Conservation (phyloP, 2,888 invertebrate genomes). For the Papilio demoleus region DNA sequence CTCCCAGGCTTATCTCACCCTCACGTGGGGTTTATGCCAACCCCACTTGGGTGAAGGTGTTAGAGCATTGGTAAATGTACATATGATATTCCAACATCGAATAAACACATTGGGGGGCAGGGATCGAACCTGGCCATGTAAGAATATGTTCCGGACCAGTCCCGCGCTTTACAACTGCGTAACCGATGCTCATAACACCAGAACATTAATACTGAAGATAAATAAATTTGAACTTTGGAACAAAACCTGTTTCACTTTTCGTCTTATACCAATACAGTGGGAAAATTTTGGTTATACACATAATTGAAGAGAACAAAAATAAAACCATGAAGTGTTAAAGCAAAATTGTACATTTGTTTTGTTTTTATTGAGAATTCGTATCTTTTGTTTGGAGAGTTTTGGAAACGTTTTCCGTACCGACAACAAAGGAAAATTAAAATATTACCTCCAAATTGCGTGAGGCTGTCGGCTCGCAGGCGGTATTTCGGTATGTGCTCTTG, state of each 20-base stretch:
- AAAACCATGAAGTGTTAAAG: neutral
- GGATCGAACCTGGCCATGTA: too few species aligned
- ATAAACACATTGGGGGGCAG: too few species aligned
- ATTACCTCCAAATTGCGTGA: slow-evolving; percentile 95
- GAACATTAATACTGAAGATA: too few species aligned
- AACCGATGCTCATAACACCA: too few species aligned
- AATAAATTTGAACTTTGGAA: too few species aligned
- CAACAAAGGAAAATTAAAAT: slow-evolving; percentile 51
- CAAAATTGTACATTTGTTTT: neutral
- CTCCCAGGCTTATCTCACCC: too few species aligned
- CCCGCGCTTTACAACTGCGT: too few species aligned
- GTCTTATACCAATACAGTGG: neutral
- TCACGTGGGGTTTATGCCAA: too few species aligned
- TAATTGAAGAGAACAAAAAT: neutral
- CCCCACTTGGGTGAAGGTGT: too few species aligned
- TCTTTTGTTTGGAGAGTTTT: slow-evolving; percentile 4
- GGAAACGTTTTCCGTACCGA: neutral
- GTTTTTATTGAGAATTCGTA: slow-evolving; percentile 10
- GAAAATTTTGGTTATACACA: neutral
- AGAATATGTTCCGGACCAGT: too few species aligned
- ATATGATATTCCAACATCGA: too few species aligned
- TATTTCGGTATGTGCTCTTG: slow-evolving; percentile 98
- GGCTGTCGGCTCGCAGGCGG: slow-evolving; percentile 95
- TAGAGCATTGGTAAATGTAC: too few species aligned
- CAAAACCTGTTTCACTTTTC: neutral